phyloP scores from a whole-genome alignment of 2,113 vertebrate species.

The Micronycteris hirsuta region DNA sequence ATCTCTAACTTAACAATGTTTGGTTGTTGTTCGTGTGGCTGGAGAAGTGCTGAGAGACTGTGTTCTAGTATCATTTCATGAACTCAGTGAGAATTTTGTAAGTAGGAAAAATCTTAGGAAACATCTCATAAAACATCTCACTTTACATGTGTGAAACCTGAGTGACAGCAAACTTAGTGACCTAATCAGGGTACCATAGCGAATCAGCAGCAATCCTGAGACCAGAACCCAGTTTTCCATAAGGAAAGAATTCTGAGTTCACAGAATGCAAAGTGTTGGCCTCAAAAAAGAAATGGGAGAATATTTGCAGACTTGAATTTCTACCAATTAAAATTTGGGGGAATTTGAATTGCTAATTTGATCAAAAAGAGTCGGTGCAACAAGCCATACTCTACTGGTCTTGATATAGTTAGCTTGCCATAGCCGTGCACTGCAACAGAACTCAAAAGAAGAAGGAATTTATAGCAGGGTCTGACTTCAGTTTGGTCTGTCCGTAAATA shows the following conservation, averaged over 20 bases:
- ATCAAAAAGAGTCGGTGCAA: background rate
- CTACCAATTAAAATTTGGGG: background rate
- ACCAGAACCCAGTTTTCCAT: background rate
- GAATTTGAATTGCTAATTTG: background rate
- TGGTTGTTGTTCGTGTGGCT: background rate
- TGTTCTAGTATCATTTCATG: background rate
- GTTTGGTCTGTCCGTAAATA: conserved; percentile 44
- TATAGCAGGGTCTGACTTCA: conserved; percentile 54
- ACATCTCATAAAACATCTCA: background rate
- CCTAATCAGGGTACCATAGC: background rate
- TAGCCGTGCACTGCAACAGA: background rate
- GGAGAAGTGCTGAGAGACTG: background rate
- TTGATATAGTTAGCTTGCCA: background rate
- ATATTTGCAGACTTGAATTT: background rate
- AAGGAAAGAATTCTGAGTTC: background rate
- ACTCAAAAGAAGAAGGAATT: background rate
- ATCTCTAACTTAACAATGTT: background rate
- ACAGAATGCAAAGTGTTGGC: background rate
- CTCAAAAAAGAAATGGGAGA: background rate
- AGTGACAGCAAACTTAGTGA: background rate
- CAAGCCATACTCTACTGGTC: background rate
- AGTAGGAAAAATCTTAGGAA: background rate
- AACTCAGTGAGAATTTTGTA: background rate
- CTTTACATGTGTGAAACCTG: background rate
- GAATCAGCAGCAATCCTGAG: background rate